These are phyloP conservation scores for Lithophane socia DNA, from an alignment of 2,888 invertebrate genomes.

Conservation along the genomic window DNA sequence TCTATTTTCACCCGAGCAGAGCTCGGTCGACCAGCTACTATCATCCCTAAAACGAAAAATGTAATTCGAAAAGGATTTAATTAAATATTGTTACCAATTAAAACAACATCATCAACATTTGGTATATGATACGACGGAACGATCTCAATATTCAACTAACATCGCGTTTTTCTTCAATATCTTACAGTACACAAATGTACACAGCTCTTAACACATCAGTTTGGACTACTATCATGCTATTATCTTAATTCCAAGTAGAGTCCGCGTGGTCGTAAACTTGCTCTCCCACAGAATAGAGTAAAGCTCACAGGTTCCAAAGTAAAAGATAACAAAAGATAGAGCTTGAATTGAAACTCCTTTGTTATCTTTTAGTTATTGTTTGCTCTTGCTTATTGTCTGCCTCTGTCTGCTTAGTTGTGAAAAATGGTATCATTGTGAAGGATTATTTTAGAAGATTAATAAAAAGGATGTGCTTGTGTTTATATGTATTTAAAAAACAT, in stretches of 20 bases:
- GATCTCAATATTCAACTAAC: neutral
- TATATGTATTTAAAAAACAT: neutral
- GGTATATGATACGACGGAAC: no score
- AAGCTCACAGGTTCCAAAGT: conserved; percentile 39
- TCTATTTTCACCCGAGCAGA: no score
- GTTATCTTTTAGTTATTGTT: conserved; percentile 42
- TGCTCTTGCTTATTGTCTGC: conserved; percentile 16
- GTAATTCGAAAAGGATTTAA: no score
- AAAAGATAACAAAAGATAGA: conserved; percentile 37
- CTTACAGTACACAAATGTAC: conserved; percentile 41
- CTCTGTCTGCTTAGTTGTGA: conserved; percentile 21
- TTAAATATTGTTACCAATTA: neutral
- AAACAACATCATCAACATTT: neutral
- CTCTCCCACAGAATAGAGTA: conserved; percentile 65
- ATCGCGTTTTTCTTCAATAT: neutral
- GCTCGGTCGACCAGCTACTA: no score
- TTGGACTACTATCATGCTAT: conserved; percentile 70
- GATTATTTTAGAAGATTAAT: conserved; percentile 8
- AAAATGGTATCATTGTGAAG: conserved; percentile 18
- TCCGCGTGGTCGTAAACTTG: conserved; percentile 80
- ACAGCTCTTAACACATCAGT: conserved; percentile 65
- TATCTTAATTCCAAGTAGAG: conserved; percentile 74
- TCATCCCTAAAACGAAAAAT: neutral
- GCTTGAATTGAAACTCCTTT: conserved; percentile 21
- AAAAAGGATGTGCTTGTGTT: neutral